Base-by-base conservation (phyloP, 2,888 invertebrate genomes). In the Lasioglossum leucozonium region DNA sequence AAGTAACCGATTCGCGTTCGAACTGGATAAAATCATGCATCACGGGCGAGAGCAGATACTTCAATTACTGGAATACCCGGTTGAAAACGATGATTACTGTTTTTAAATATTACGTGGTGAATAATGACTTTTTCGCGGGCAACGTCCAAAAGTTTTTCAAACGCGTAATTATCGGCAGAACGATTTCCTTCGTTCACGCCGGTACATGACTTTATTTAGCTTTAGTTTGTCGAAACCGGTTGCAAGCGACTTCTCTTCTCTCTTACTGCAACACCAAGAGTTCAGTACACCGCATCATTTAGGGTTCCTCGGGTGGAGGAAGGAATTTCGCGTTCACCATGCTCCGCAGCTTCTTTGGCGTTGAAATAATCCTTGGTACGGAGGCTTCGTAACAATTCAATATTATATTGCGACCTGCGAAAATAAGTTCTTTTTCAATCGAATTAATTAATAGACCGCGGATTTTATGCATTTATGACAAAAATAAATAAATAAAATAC, bases 191-290 rank as follows among this genome's bases (percentile, higher is more conserved):
- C 77, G 84, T 86, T 86, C 84, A 85, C 77, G 79, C 76, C 77
- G 79, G 82, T 86, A 90, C 91, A 91, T 91, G 91, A 91, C 91
- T 92, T 91, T 92, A 92, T 92, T 92, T 92, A 92, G 91, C 91
- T 91, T 89, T 91, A 88, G 91, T 92, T 90, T 87, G 91, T 88
- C 89, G 89, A 91, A 92, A 92, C 92, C 92, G 92, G 92, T 92
- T 92, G 90, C 90, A 88, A 89, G 86, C 89, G 81, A 87, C 85
- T 87, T 83, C 87, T 79, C 77, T 71, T 79, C 82, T 77, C 84
- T 86, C 87, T 88, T 72, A 34, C 81, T 69, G 77, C 84, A 75
- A 84, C 76, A 79, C 74, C 75, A 58, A 82, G 73, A 87, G 88
- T 89, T 89, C 86, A 86, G 83, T 81, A 84, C 84, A 80, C 85